phyloP scores from a whole-genome alignment of 2,113 vertebrate genomes.

The Varanus salvator region DNA sequence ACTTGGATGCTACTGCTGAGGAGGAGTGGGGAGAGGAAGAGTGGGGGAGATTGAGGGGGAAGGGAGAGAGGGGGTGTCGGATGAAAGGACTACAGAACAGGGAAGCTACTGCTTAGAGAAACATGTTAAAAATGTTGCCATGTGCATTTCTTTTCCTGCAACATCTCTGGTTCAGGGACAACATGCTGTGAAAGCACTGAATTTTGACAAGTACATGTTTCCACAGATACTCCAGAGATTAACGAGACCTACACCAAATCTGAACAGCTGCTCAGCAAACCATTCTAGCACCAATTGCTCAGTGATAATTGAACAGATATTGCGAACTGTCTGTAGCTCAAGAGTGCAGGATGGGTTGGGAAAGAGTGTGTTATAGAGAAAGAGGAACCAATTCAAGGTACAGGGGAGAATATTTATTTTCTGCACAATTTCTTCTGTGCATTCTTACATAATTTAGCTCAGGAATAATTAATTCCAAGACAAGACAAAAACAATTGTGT shows the following conservation, averaged over 20 bases:
- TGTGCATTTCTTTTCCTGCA: background rate
- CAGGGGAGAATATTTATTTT: background rate
- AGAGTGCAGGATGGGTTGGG: background rate
- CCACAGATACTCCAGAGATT: background rate
- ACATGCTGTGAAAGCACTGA: background rate
- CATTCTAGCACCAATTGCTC: background rate
- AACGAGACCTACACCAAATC: background rate
- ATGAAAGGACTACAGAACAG: background rate
- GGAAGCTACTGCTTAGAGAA: background rate
- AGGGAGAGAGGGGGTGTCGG: too few species aligned
- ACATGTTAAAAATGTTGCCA: background rate
- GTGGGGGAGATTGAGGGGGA: too few species aligned
- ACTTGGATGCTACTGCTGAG: background rate
- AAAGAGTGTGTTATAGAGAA: background rate
- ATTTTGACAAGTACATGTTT: background rate
- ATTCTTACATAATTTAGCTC: background rate
- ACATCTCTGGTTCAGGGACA: background rate
- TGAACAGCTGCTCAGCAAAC: background rate
- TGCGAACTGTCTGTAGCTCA: background rate
- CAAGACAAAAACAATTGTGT: background rate
- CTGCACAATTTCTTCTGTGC: background rate
- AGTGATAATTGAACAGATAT: background rate
- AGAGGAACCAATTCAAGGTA: background rate
- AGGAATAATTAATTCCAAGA: background rate
- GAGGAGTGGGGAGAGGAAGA: too few species aligned